Evolutionary conservation across 2,888 invertebrate genomes (phyloP).

Genomic region (Tetragnatha montana): DNA sequence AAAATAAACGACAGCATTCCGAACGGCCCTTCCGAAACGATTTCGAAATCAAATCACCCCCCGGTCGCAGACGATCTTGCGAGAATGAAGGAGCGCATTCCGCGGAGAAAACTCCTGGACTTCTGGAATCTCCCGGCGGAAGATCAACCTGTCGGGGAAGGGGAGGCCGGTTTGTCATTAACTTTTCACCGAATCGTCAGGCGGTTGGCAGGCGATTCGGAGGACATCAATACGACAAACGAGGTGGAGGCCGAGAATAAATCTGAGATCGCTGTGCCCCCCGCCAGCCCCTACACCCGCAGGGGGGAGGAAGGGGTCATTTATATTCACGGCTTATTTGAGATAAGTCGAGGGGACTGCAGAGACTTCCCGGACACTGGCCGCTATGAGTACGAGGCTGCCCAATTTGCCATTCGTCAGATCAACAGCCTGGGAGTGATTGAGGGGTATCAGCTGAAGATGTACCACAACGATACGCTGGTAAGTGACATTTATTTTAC

Average conservation of each 20-base stretch:
- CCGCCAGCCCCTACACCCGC: slow-evolving; percentile 2
- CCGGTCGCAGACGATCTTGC: background rate
- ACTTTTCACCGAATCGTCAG: slow-evolving; percentile 14
- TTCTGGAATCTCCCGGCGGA: background rate
- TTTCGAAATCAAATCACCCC: background rate
- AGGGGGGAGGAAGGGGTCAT: slow-evolving; percentile 44
- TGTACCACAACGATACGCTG: slow-evolving; percentile 90
- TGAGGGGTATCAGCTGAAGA: slow-evolving; percentile 84
- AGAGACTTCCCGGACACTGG: slow-evolving; percentile 71
- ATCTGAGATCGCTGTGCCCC: background rate
- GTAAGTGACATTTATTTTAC: slow-evolving; percentile 78
- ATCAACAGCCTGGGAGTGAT: slow-evolving; percentile 84
- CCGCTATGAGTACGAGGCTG: slow-evolving; percentile 79
- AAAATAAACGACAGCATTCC: background rate
- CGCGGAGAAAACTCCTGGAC: background rate
- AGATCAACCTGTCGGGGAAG: background rate
- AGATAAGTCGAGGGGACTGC: slow-evolving; percentile 71
- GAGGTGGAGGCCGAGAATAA: background rate
- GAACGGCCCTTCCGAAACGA: no score
- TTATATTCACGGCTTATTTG: slow-evolving; percentile 74
- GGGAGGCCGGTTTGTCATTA: background rate
- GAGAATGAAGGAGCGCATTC: background rate
- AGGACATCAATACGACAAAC: background rate
- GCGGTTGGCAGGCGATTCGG: background rate
- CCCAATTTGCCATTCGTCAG: slow-evolving; percentile 86